Evolutionary conservation across 2,113 vertebrate genomes (phyloP), one percentile per base, ranked within the genome.

Genomic region (Dendropsophus ebraccatus): DNA sequence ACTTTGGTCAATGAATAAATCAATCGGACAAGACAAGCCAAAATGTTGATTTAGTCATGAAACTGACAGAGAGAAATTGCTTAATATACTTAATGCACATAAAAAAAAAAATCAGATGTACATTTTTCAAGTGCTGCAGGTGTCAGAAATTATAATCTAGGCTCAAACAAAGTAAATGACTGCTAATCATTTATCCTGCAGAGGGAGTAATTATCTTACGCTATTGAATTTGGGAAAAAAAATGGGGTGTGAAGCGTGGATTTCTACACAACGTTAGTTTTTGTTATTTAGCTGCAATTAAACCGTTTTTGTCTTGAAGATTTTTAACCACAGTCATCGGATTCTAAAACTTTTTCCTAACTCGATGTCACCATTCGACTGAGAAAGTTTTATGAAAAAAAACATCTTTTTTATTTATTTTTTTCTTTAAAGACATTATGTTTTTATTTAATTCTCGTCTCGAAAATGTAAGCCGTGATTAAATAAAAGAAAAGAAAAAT

Each of bases 401-500:
- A 89, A 93, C 92, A 92, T 87, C 90, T 88, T 90, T 91, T 91
- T 91, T 92, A 92, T 58, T 83, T 45, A 73, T 89, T 88, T 88
- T 89, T 89, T 41, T 86, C 90, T 92, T 92, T 93, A 92, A 92
- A 93, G 94, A 94, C 93, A 93, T 92, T 60, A 78, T 80, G 76
- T 86, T 86, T 91, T 84, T 91, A 90, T 93, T 88, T 90, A 93
- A 91, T 94, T 92, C 90, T 92, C 30, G 3, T 32, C 77, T 90
- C 86, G 23, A 84, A 91, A 86, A 90, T 91, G 90, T 90, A 89
- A 83, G 90, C 93, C 93, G 90, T 92, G 93, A 93, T 93, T 95
- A 93, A 94, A 94, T 92, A 92, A 93, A 94, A 94, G 91, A 92
- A 92, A 94, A 94, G 93, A 95, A 95, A 95, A 94, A 93, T 94